phyloP scores from a whole-genome alignment of 92 coral and sea anemone species.

The Actinostola sp. region DNA sequence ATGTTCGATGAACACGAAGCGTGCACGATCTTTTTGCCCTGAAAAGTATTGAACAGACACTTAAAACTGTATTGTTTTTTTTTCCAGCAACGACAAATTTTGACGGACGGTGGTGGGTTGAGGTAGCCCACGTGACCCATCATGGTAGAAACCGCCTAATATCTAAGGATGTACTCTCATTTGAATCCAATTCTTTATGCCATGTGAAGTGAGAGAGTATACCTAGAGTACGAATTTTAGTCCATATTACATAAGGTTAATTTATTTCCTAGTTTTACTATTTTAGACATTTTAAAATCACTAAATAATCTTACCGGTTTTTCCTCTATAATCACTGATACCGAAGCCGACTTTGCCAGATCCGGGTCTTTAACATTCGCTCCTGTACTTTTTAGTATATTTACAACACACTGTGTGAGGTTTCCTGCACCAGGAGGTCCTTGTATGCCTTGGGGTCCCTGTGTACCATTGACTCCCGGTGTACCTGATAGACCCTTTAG shows the following conservation, averaged over 20 bases:
- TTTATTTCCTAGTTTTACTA: too few relatives aligned
- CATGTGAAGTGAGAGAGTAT: too few relatives aligned
- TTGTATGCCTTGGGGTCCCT: conserved; percentile 11
- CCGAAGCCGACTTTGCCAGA: too few relatives aligned
- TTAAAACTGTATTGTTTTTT: neutral
- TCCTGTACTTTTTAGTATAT: neutral
- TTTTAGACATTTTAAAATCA: too few relatives aligned
- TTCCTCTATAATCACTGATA: neutral
- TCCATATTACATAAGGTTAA: too few relatives aligned
- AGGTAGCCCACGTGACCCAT: too few relatives aligned
- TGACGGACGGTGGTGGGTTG: too few relatives aligned
- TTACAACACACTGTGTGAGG: conserved; percentile 13
- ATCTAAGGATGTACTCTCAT: too few relatives aligned
- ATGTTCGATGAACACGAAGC: neutral
- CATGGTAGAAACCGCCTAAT: too few relatives aligned
- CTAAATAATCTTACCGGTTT: neutral
- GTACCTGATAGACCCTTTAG: conserved; percentile 2
- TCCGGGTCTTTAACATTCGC: neutral
- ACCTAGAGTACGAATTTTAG: too few relatives aligned
- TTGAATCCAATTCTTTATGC: too few relatives aligned
- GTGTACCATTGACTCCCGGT: conserved; percentile 5
- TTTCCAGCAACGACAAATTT: too few relatives aligned
- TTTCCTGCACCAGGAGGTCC: conserved; percentile 18
- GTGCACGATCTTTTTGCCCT: conserved; percentile 12
- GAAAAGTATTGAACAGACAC: neutral